Evolutionary conservation across 2,113 vertebrate genomes (phyloP), one percentile per base, ranked within the genome.

Genomic region (Oophaga pumilio): DNA sequence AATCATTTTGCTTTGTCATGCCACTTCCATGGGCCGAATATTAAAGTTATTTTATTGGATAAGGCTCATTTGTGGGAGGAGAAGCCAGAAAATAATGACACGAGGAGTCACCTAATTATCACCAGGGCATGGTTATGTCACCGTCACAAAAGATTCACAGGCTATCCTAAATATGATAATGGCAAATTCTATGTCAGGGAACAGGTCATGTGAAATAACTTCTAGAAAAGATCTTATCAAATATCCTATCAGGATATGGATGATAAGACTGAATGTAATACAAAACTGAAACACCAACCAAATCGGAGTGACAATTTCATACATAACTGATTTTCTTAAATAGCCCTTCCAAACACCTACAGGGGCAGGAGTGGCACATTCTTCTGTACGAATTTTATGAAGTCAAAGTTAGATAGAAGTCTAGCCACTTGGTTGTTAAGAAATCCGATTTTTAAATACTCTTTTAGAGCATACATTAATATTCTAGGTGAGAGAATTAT

Each of bases 1-100:
- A 11, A n/a, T 59, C 6, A 15, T 77, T 64, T n/a, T 85, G 84
- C 84, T 76, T 22, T 85, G 84, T 85, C 84, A 85, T 53, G 74
- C 18, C 73, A 22, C 7, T 18, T 53, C 33, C 43, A 52, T 15
- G 28, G 84, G 84, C 74, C n/a, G 78, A 77, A 76, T 18, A 9
- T 17, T 9, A 18, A 74, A 71, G 50, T 1, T 6, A 22, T 20
- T 26, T 73, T 22, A 82, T 66, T 82, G 82, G 73, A 10, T 52
- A 57, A 53, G 2, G 18, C 82, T 57, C 26, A 57, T 24, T 50
- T 57, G 52, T 59, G 68, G 82, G 66, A 57, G 82, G 82, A 74
- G 82, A 74, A 10, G 10, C 68, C 4, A 9, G 50, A 84, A 28
- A 74, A 53, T 85, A 77, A 77, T 64, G 52, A 85, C n/a, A 57